Conservation (phyloP, 2,797 vertebrate genomes). For the Gymnothorax reevesii region DNA sequence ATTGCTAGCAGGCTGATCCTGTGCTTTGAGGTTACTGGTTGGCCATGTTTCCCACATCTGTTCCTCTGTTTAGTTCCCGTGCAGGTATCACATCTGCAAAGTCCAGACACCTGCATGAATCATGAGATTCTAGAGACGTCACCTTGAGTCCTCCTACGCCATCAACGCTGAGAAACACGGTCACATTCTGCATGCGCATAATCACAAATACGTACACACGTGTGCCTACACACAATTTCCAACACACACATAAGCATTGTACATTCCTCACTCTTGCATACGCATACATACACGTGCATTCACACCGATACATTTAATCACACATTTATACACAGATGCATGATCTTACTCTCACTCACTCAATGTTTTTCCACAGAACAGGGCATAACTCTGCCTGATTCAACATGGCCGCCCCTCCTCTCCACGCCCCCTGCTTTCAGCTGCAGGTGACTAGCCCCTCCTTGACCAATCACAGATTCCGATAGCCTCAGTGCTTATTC, state of each 20-base stretch:
- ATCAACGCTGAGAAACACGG: background rate
- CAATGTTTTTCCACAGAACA: too few relatives aligned
- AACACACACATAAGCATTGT: background rate
- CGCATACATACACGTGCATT: background rate
- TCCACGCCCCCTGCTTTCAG: too few relatives aligned
- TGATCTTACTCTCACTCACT: too few relatives aligned
- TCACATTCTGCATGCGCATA: background rate
- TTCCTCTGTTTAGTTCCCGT: background rate
- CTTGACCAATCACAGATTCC: too few relatives aligned
- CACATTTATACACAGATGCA: too few relatives aligned
- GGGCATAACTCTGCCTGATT: too few relatives aligned
- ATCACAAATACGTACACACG: background rate
- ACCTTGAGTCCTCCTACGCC: background rate
- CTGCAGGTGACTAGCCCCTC: too few relatives aligned
- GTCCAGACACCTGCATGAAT: background rate
- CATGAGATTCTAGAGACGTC: background rate
- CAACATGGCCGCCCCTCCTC: too few relatives aligned
- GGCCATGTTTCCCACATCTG: background rate
- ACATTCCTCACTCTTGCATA: background rate
- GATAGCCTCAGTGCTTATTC: too few relatives aligned
- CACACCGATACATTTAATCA: background rate
- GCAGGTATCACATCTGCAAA: constrained; percentile 5
- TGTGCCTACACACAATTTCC: background rate
- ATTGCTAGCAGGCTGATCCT: background rate
- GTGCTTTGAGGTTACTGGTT: background rate